Evolutionary conservation across 2,888 invertebrate genomes (phyloP), one percentile per base, ranked within the genome.

Genomic region (Tyria jacobaeae): DNA sequence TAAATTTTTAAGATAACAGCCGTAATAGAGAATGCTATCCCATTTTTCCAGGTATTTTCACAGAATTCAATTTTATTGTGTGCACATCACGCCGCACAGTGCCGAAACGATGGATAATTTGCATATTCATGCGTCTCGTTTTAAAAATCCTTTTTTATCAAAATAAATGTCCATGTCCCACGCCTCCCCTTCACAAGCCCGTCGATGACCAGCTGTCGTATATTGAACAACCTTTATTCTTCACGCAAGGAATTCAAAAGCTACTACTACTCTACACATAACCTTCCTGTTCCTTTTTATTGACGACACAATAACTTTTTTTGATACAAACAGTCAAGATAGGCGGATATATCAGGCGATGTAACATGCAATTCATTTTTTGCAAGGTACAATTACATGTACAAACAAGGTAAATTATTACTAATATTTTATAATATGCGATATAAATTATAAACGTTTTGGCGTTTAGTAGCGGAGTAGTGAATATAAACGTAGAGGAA

Each of bases 111-210:
- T 65, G 62, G 57, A 27, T 68, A 24, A 79, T 83, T 83, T 83
- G 76, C 83, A 83, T 83, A 84, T 83, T 84, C 81, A 83, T 81
- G 72, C 68, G 67, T 70, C 52, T 68, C 73, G 71, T 70, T 79
- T 74, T 70, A 71, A 83, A 79, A 81, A 70, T 64, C 65, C 70
- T 75, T 79, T 79, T 82, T 77, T 71, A 73, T 67, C 69, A 62
- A 58, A 73, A 79, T 70, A 70, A 70, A 76, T 56, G 70, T 63
- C 44, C 62, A 47, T 65, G 63, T 60, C 61, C 60, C 63, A 58
- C 70, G 69, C 47, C 59, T 64, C 56, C 60, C 57, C 51, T 52
- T 57, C 44, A 47, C 44, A 53, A 53, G 39, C 21, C 21, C 60
- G 52, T 34, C 47, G 64, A 53, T 57, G 57, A 31, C 57, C 70